These are phyloP conservation scores for Brachionus calyciflorus DNA, from an alignment of 1,140 invertebrate genomes.

Conservation along the genomic window DNA sequence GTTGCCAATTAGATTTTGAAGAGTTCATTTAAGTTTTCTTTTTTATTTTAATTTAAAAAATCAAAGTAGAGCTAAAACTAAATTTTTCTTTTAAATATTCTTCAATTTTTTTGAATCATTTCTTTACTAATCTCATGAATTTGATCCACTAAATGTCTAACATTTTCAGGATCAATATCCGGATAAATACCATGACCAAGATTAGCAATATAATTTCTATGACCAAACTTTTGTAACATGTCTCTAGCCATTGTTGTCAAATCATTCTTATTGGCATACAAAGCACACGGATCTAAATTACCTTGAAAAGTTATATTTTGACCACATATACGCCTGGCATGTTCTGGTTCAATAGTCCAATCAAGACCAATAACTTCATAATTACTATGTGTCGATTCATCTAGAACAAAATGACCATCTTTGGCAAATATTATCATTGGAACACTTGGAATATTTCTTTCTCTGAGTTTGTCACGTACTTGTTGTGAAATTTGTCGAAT, in stretches of 20 bases:
- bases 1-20: too few species aligned
- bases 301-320: slow-evolving; percentile 82
- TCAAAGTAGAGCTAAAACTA: too few species aligned
- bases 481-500: slow-evolving; percentile 69
- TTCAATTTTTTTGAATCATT: slow-evolving; percentile 50
- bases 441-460: slow-evolving; percentile 68
- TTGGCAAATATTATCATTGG: slow-evolving; percentile 92
- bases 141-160: slow-evolving; percentile 78
- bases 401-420: slow-evolving; percentile 80
- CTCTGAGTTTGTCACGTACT: slow-evolving; percentile 68
- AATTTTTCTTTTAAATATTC: not conserved
- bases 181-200: slow-evolving; percentile 96
- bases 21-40: too few species aligned
- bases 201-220: slow-evolving; percentile 87
- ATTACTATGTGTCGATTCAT: slow-evolving; percentile 71
- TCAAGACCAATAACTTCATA: slow-evolving; percentile 90
- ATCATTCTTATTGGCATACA: slow-evolving; percentile 70
- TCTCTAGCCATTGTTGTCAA: slow-evolving; percentile 66
- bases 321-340: slow-evolving; percentile 70
- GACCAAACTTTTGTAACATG: slow-evolving; percentile 83
- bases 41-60: too few species aligned
- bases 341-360: slow-evolving; percentile 82
- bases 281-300: slow-evolving; percentile 89
- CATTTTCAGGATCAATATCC: slow-evolving; percentile 77
- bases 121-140: slow-evolving; percentile 68